Evolutionary conservation across 1,140 invertebrate species (phyloP).

Genomic region (Heliconius hewitsoni): DNA sequence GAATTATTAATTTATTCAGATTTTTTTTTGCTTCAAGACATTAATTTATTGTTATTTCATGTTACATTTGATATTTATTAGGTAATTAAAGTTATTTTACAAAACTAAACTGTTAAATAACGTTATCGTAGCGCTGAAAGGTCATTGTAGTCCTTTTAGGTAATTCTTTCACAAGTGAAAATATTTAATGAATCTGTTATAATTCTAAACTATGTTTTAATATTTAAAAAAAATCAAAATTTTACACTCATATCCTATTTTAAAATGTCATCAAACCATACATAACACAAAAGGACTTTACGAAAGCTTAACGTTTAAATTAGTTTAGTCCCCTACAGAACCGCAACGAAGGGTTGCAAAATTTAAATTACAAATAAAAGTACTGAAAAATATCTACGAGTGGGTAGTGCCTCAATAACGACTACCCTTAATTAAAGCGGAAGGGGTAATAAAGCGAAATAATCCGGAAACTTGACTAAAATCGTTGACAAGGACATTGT

Average conservation of each 20-base stretch:
- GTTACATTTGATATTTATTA: background rate
- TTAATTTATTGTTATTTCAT: background rate
- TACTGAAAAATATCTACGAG: constrained; percentile 80
- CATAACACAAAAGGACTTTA: constrained; percentile 75
- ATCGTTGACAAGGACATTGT: constrained; percentile 62
- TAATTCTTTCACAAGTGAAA: too few relatives aligned
- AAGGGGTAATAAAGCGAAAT: constrained; percentile 80
- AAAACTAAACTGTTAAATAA: background rate
- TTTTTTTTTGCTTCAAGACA: background rate
- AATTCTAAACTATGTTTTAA: background rate
- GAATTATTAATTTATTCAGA: constrained; percentile 24
- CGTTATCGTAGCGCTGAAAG: background rate
- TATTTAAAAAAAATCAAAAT: background rate
- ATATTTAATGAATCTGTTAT: too few relatives aligned
- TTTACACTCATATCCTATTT: constrained; percentile 47
- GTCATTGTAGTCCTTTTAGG: too few relatives aligned
- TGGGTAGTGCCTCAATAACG: constrained; percentile 78
- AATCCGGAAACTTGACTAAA: constrained; percentile 71
- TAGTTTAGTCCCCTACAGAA: constrained; percentile 77
- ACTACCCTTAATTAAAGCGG: constrained; percentile 80
- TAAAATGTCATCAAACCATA: constrained; percentile 66
- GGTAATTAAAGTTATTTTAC: background rate
- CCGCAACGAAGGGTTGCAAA: constrained; percentile 74
- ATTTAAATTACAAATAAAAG: constrained; percentile 83
- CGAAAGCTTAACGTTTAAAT: constrained; percentile 78